Evolutionary conservation across 2,113 vertebrate species (phyloP).

Genomic region (Hydropotes inermis): DNA sequence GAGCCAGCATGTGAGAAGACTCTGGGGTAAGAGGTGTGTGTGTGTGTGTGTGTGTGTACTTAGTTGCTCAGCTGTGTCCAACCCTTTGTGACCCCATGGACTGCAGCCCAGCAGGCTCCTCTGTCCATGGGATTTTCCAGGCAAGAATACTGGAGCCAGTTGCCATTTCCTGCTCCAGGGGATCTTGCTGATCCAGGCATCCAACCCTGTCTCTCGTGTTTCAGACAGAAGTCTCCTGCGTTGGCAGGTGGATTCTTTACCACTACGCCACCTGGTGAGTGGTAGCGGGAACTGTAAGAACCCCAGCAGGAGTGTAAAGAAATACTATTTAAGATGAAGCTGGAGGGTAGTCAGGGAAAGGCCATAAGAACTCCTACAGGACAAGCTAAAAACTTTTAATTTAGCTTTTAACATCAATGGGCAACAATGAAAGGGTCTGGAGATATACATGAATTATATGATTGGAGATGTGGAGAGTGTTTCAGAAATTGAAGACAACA

Average conservation of each 20-base stretch:
- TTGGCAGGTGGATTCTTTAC: background rate
- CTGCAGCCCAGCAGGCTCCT: background rate
- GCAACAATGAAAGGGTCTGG: background rate
- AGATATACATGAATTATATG: background rate
- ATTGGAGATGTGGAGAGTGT: background rate
- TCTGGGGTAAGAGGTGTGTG: background rate
- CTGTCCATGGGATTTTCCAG: background rate
- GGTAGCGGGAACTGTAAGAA: background rate
- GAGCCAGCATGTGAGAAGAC: background rate
- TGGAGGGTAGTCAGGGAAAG: background rate
- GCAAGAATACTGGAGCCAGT: background rate
- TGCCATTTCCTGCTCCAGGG: background rate
- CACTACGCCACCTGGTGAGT: fast-evolving
- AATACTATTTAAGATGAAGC: background rate
- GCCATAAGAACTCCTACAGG: background rate
- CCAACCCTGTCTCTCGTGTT: fast-evolving
- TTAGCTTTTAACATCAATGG: background rate
- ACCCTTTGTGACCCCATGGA: background rate
- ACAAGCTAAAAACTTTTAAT: background rate
- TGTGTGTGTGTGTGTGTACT: background rate
- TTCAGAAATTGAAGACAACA: background rate
- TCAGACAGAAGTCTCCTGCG: background rate
- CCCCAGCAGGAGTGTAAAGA: background rate
- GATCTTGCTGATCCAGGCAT: background rate
- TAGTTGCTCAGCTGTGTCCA: background rate